Base-by-base conservation (phyloP, 2,888 invertebrate species). In the Drosophila macrospina region DNA sequence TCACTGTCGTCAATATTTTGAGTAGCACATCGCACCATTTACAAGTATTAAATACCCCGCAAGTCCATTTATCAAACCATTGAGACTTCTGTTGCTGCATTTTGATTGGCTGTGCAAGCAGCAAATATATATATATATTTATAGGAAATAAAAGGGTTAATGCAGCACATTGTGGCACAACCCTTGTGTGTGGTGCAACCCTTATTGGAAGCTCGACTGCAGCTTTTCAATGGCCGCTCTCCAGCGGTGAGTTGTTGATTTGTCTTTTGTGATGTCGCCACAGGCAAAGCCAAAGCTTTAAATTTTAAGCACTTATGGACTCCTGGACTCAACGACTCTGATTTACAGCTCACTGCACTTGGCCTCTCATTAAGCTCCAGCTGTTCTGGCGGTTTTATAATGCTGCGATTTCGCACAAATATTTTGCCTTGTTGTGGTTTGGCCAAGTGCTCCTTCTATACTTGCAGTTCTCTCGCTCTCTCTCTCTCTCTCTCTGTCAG, bases 121-220 rank as follows among this genome's bases (percentile, higher is more conserved):
- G n/a, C 20, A 20, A 1, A 20, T 20, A 20, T 3, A 20, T 3
- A 20, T 3, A 20, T 20, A 20, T 20, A 20, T n/a, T n/a, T n/a
- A n/a, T n/a, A n/a, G n/a, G n/a, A n/a, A n/a, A n/a, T 20, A 11
- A 61, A 69, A 75, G 79, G 79, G 76, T 79, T 78, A 73, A 30
- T n/a, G 13, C 39, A 8, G 0, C 34, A 8, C 15, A 20, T 3
- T 1, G 20, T 20, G 34, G 26, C 24, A 48, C 52, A 32, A 52
- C 52, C 52, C 52, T 41, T 28, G 28, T 41, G 56, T n/a, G 36
- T 10, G 52, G 20, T 24, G 3, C 75, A 78, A 69, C 78, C 73
- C 79, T 75, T 65, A 48, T 5, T 15, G 2, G 60, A 69, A 77
- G 60, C 74, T 76, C 59, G 51, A 34, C 6, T 32, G 30, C 60